These are phyloP conservation scores for Dastarcus helophoroides DNA, from an alignment of 2,888 invertebrate species.

Conservation along the genomic window DNA sequence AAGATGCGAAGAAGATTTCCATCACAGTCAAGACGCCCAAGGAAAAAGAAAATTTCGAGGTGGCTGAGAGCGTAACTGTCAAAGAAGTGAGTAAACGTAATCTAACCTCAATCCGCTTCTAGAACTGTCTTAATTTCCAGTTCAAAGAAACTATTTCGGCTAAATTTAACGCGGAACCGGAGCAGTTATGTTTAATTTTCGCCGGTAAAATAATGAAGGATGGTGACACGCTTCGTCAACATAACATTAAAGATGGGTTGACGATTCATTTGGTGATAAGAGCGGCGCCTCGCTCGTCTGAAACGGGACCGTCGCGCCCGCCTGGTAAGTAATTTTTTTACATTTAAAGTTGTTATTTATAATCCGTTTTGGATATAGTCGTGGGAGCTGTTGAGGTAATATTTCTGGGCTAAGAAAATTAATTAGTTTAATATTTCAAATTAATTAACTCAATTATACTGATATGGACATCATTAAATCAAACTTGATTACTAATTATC, in stretches of 20 bases:
- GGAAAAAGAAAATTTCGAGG: slow-evolving; percentile 78
- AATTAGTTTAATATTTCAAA: too few species aligned
- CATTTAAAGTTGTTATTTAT: too few species aligned
- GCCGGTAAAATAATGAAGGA: slow-evolving; percentile 99
- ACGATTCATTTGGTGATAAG: slow-evolving; percentile 93
- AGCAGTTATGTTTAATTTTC: slow-evolving; percentile 90
- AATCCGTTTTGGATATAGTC: too few species aligned
- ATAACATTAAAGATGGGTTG: slow-evolving; percentile 89
- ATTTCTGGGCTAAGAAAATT: too few species aligned
- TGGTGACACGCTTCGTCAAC: slow-evolving; percentile 72
- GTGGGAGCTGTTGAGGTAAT: too few species aligned
- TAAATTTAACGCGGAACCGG: slow-evolving; percentile 74
- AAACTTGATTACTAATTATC: too few species aligned
- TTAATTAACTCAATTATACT: too few species aligned
- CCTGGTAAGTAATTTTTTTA: too few species aligned
- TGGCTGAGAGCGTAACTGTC: slow-evolving; percentile 73
- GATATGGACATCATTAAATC: too few species aligned
- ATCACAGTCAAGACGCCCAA: slow-evolving; percentile 92
- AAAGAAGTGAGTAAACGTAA: slow-evolving; percentile 64
- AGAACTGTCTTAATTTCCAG: slow-evolving; percentile 37
- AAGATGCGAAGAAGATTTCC: slow-evolving; percentile 49
- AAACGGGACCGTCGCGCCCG: slow-evolving; percentile 27
- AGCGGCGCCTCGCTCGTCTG: slow-evolving; percentile 52
- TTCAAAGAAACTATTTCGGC: slow-evolving; percentile 74
- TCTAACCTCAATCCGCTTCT: not conserved